phyloP scores from a whole-genome alignment of 2,797 vertebrate species.

The Xenentodon cancila region DNA sequence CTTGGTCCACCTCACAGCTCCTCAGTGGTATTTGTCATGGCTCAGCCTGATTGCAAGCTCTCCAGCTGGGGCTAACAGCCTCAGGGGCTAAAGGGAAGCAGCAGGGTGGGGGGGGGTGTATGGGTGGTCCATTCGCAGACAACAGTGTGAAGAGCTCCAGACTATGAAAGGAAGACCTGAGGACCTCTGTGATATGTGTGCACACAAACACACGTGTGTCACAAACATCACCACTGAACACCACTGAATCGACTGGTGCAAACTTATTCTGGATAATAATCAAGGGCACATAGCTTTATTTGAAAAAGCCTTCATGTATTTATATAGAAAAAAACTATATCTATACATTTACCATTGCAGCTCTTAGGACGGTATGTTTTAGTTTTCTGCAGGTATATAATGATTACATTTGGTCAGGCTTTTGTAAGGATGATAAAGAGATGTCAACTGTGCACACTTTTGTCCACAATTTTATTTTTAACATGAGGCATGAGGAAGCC shows the following conservation, averaged over 20 bases:
- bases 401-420: constrained; percentile 39
- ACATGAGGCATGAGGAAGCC: constrained; percentile 31
- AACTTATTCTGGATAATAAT: constrained; percentile 42
- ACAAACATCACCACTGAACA: constrained; percentile 2
- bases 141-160: constrained; percentile 68
- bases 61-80: constrained; percentile 65
- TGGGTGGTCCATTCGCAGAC: constrained; percentile 43
- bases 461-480: constrained; percentile 44
- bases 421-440: constrained; percentile 44
- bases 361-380: constrained; percentile 2
- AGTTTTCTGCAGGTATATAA: constrained; percentile 50
- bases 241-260: neutral
- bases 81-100: constrained; percentile 25
- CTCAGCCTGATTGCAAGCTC: constrained; percentile 46
- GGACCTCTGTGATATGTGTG: constrained; percentile 28
- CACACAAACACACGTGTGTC: constrained; percentile 19
- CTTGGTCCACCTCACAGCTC: constrained; percentile 59
- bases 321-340: constrained; percentile 4
- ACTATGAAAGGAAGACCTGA: constrained; percentile 41
- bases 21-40: constrained; percentile 48
- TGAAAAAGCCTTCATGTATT: constrained; percentile 46
- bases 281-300: constrained; percentile 20
- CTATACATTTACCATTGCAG: no score
- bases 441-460: constrained; percentile 27
- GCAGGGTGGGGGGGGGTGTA: no score